These are phyloP conservation scores for Lycodopsis pacificus DNA, from an alignment of 2,797 vertebrate genomes.

Conservation along the genomic window DNA sequence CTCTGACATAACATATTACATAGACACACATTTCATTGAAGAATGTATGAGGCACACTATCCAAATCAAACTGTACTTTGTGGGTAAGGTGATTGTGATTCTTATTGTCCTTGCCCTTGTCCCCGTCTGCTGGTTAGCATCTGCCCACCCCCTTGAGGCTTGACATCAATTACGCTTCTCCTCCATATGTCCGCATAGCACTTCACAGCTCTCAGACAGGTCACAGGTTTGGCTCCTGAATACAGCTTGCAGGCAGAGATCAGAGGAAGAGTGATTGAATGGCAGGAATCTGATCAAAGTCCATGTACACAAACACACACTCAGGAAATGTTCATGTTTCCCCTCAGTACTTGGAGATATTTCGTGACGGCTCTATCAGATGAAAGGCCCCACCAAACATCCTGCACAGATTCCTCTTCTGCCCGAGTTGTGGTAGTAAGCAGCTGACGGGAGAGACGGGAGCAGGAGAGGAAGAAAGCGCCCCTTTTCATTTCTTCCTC, in stretches of 20 bases:
- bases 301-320: conserved; percentile 31
- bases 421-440: conserved; percentile 34
- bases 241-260: conserved; percentile 70
- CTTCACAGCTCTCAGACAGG: conserved; percentile 62
- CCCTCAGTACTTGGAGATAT: conserved; percentile 44
- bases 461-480: conserved; percentile 36
- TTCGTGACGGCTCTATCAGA: conserved; percentile 55
- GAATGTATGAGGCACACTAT: neutral
- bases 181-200: conserved; percentile 55
- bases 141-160: conserved; percentile 65
- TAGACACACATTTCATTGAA: neutral
- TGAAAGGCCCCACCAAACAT: conserved; percentile 51
- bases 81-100: conserved; percentile 35
- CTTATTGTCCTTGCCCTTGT: conserved; percentile 50
- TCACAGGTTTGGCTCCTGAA: conserved; percentile 72
- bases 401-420: conserved; percentile 51
- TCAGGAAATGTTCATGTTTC: conserved; percentile 57
- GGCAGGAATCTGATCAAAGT: conserved; percentile 72
- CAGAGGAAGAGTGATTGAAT: conserved; percentile 71
- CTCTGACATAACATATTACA: conserved; percentile 2
- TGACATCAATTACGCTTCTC: conserved; percentile 59
- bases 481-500: conserved; percentile 46
- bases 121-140: conserved; percentile 60
- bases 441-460: conserved; percentile 26
- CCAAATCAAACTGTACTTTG: conserved; percentile 19